Conservation (phyloP, 2,113 vertebrate species). For the Tachycineta bicolor region DNA sequence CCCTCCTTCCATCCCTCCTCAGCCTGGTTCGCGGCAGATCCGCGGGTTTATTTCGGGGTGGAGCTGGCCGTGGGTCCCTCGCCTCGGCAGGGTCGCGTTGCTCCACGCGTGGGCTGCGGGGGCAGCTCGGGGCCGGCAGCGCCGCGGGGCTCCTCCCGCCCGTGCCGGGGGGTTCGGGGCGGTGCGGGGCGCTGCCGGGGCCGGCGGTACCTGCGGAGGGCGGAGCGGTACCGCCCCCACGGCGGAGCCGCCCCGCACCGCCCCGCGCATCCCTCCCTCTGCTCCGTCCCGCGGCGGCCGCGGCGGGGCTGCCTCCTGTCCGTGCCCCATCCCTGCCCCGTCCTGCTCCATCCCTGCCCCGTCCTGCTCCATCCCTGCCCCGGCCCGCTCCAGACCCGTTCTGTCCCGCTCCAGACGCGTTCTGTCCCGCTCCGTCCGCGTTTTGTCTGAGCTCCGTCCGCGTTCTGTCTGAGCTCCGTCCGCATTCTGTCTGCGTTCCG, state of each 20-base stretch:
- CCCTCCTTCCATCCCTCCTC: not conserved
- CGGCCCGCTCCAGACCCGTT: not conserved
- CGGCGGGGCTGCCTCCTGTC: not conserved
- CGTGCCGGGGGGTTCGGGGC: not conserved
- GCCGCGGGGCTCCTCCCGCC: not conserved
- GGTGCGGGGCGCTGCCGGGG: not conserved
- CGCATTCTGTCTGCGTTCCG: not conserved
- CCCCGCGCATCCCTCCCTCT: not conserved
- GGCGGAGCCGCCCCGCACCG: not conserved
- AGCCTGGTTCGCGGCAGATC: not conserved
- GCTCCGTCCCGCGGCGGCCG: not conserved
- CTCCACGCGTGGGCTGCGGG: too few relatives aligned
- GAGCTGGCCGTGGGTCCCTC: not conserved
- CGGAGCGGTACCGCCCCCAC: not conserved
- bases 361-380: rapidly evolving
- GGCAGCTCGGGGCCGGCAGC: not conserved
- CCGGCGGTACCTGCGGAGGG: not conserved
- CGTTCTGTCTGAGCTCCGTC: not conserved
- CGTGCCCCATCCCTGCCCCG: too few relatives aligned
- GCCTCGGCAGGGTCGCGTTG: not conserved
- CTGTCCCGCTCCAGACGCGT: not conserved
- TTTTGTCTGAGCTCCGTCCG: not conserved
- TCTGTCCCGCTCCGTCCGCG: not conserved
- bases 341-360: not conserved
- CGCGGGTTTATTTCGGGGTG: not conserved